Evolutionary conservation across 2,888 invertebrate species (phyloP).

Genomic region (Leucophenga maculata): DNA sequence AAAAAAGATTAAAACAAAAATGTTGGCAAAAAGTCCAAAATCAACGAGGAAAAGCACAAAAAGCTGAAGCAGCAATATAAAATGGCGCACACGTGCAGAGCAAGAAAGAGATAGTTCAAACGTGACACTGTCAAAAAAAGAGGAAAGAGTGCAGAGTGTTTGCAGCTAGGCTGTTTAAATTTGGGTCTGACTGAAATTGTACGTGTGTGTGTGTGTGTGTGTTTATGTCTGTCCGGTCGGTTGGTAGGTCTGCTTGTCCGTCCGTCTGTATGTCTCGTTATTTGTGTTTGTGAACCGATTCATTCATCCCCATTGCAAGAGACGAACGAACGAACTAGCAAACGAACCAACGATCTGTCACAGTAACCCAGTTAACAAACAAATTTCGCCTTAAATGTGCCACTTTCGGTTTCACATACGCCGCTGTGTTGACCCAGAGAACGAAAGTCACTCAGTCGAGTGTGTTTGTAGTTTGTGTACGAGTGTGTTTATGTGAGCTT

Average conservation of each 20-base stretch:
- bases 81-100: conserved; percentile 65
- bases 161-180: conserved; percentile 9
- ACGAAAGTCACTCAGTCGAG: conserved; percentile 24
- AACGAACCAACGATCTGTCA: conserved; percentile 46
- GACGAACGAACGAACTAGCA: background rate
- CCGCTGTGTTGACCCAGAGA: conserved; percentile 46
- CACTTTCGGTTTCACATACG: conserved; percentile 65
- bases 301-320: conserved; percentile 6
- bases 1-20: conserved; percentile 36
- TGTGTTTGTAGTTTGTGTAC: conserved; percentile 15
- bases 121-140: background rate
- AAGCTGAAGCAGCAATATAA: conserved; percentile 27
- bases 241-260: background rate
- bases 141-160: background rate
- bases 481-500: conserved; percentile 5
- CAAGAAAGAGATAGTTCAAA: background rate
- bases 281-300: conserved; percentile 7
- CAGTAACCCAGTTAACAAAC: conserved; percentile 63
- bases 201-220: conserved; percentile 14
- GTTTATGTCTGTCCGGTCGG: background rate
- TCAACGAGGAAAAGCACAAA: conserved; percentile 1
- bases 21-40: conserved; percentile 1
- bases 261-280: conserved; percentile 7
- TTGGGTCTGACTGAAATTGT: conserved; percentile 7
- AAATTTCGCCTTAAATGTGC: conserved; percentile 63